phyloP scores from a whole-genome alignment of 2,797 vertebrate species.

The Todus mexicanus region DNA sequence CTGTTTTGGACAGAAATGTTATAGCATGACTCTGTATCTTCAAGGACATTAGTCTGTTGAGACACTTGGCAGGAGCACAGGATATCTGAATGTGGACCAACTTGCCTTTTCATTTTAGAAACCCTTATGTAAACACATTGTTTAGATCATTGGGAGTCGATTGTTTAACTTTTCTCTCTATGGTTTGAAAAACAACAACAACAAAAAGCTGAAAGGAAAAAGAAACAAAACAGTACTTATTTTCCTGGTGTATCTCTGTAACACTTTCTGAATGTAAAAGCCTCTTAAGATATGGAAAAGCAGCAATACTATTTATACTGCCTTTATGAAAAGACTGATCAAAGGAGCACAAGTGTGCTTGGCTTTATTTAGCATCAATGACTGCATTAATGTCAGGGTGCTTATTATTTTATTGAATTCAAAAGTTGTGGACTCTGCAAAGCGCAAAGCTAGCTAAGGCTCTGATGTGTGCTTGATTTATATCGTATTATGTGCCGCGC shows the following conservation, averaged over 20 bases:
- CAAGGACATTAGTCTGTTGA: neutral
- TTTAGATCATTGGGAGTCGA: neutral
- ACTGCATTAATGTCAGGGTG: conserved; percentile 40
- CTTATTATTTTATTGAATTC: conserved; percentile 52
- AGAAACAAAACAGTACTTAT: neutral
- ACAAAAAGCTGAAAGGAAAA: neutral
- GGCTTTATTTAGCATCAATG: neutral
- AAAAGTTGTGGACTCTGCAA: conserved; percentile 20
- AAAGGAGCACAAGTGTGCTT: conserved; percentile 11
- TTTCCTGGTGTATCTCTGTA: neutral
- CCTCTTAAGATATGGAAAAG: conserved; percentile 4
- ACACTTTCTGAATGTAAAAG: conserved; percentile 30
- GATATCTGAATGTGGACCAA: neutral
- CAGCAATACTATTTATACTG: conserved; percentile 20
- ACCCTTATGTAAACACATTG: conserved; percentile 8
- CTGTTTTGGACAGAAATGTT: neutral
- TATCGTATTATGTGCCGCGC: rapidly evolving
- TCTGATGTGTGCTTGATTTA: neutral
- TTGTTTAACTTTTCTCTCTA: conserved; percentile 21
- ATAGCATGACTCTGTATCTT: neutral
- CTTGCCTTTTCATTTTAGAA: neutral
- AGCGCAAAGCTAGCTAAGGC: neutral
- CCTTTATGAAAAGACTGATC: conserved; percentile 43
- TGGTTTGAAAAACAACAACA: neutral
- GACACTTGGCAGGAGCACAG: neutral